These are phyloP conservation scores for Drosophila pallidifrons DNA, from an alignment of 1,140 invertebrate species.

Conservation along the genomic window DNA sequence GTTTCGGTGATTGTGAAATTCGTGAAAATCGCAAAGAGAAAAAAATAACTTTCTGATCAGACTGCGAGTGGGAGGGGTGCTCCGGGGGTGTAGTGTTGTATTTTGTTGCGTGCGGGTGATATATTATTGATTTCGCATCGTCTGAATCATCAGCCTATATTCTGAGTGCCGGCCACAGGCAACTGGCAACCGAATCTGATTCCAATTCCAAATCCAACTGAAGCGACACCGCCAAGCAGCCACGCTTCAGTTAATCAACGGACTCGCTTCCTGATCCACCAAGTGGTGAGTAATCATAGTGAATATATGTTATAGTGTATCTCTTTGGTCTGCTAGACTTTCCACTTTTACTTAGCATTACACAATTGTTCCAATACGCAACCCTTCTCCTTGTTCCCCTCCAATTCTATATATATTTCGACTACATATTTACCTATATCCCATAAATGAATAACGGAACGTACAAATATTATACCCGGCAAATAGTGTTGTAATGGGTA, in stretches of 20 bases:
- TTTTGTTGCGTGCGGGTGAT: constrained; percentile 41
- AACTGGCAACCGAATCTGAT: constrained; percentile 10
- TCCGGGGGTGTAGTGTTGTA: neutral
- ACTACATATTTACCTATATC: constrained; percentile 3
- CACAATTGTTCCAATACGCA: constrained; percentile 41
- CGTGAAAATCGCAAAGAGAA: constrained; percentile 29
- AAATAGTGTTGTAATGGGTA: neutral
- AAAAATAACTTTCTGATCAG: constrained; percentile 15
- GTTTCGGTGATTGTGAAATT: constrained; percentile 59
- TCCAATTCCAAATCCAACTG: constrained; percentile 6
- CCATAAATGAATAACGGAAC: constrained; percentile 7
- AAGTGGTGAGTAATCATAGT: constrained; percentile 23
- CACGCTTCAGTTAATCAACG: neutral
- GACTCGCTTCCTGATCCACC: constrained; percentile 21
- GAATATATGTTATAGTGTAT: neutral
- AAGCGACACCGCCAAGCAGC: neutral
- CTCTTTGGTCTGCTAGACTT: neutral
- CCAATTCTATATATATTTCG: neutral
- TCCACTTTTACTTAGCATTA: constrained; percentile 21
- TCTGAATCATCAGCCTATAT: constrained; percentile 60
- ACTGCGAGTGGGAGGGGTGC: constrained; percentile 8
- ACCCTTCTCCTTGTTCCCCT: neutral
- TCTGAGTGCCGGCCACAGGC: constrained; percentile 13
- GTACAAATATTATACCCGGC: neutral
- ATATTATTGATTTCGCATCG: constrained; percentile 66